phyloP scores from a whole-genome alignment of 37 sponge, comb jelly and placozoan species.

The Haliclona indistincta region DNA sequence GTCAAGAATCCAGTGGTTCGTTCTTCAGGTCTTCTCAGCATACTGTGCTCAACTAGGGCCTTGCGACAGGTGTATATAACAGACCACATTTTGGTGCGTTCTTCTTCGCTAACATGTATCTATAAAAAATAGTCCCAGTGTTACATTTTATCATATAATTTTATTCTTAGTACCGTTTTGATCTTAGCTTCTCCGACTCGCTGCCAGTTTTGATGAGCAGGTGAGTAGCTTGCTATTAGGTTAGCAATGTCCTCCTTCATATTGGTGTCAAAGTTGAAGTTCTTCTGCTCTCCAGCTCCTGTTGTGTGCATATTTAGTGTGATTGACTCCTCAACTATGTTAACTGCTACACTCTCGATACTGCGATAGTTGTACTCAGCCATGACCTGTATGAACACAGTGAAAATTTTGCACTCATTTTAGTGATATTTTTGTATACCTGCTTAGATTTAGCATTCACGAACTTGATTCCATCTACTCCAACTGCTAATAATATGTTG shows the following conservation, averaged over 20 bases:
- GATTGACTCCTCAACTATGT: slow-evolving; percentile 71
- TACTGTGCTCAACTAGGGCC: slow-evolving; percentile 81
- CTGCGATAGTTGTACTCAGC: slow-evolving; percentile 75
- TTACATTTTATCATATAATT: neutral
- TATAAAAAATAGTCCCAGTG: neutral
- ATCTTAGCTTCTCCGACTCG: slow-evolving; percentile 80
- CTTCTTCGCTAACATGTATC: slow-evolving; percentile 76
- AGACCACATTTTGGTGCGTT: slow-evolving; percentile 68
- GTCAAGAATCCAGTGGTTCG: slow-evolving; percentile 83
- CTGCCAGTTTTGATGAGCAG: slow-evolving; percentile 88
- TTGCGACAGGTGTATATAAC: slow-evolving; percentile 73
- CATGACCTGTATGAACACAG: slow-evolving; percentile 57
- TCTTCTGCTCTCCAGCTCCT: slow-evolving; percentile 62
- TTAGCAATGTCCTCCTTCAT: slow-evolving; percentile 94
- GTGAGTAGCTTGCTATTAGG: slow-evolving; percentile 94
- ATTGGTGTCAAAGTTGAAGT: slow-evolving; percentile 85
- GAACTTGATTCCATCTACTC: slow-evolving; percentile 77
- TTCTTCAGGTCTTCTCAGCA: slow-evolving; percentile 83
- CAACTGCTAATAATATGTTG: slow-evolving; percentile 76
- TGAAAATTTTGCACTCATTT: neutral
- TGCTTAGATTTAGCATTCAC: slow-evolving; percentile 79
- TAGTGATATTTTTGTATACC: slow-evolving; percentile 12
- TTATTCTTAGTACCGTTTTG: slow-evolving; percentile 49
- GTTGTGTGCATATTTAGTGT: slow-evolving; percentile 77
- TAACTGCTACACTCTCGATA: slow-evolving; percentile 82